These are phyloP conservation scores for Zoanthus sansibaricus DNA, from an alignment of 92 coral and sea anemone genomes.

Conservation along the genomic window DNA sequence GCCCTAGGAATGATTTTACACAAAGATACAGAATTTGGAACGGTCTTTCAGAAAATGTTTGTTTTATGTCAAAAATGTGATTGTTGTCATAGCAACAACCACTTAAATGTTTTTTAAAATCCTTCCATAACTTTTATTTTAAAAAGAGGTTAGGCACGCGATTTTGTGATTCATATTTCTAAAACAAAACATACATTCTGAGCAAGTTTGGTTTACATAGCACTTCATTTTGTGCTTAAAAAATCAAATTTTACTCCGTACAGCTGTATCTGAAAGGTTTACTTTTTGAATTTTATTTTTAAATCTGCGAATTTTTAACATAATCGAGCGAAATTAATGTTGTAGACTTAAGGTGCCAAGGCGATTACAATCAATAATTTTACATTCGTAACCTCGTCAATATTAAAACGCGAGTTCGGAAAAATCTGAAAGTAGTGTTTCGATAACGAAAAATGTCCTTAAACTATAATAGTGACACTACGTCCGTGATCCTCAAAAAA, in stretches of 20 bases:
- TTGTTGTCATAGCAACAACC: no score
- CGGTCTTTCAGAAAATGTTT: no score
- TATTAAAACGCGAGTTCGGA: not conserved
- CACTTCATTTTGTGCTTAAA: not conserved
- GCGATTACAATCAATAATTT: not conserved
- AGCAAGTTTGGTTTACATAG: not conserved
- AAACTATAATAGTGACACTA: not conserved
- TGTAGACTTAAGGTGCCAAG: not conserved
- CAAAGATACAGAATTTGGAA: no score
- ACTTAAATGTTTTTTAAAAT: no score
- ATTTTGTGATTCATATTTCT: no score
- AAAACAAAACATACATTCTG: no score
- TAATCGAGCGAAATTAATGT: conserved; percentile 1
- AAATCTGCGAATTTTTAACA: not conserved
- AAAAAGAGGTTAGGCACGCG: no score
- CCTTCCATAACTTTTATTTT: no score
- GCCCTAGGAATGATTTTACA: no score
- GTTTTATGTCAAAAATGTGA: no score
- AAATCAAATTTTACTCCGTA: not conserved
- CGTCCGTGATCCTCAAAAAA: not conserved
- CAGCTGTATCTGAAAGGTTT: not conserved
- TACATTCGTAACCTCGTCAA: not conserved
- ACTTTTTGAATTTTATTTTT: not conserved
- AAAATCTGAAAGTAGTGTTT: not conserved
- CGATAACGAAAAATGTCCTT: not conserved